These are phyloP conservation scores for Scytalopus superciliaris DNA, from an alignment of 2,113 vertebrate species.

Conservation along the genomic window DNA sequence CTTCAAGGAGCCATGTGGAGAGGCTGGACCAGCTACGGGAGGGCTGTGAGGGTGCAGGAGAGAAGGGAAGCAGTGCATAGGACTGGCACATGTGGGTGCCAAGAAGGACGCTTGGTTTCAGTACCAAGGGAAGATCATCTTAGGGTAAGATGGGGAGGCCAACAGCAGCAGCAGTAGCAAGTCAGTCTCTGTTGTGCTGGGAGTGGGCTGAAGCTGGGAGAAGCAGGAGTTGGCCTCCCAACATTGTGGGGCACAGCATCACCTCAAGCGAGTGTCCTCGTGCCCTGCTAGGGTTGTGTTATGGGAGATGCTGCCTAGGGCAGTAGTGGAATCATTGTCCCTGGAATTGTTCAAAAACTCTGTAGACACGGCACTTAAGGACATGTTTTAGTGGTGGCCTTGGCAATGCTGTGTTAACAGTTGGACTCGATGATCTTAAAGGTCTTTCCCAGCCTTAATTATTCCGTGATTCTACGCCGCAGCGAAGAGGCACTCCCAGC, in stretches of 20 bases:
- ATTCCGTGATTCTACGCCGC: background rate
- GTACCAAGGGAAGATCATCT: background rate
- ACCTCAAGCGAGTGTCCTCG: fast-evolving
- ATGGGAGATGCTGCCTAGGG: background rate
- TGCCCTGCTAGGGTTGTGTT: fast-evolving
- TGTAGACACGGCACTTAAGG: background rate
- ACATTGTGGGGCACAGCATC: fast-evolving
- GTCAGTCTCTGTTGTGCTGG: background rate
- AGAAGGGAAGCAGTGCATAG: background rate
- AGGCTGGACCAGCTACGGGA: fast-evolving
- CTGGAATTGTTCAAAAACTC: background rate
- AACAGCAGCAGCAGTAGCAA: background rate
- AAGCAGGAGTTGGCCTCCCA: background rate
- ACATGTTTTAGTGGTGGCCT: background rate
- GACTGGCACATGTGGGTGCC: fast-evolving
- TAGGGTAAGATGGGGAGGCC: background rate
- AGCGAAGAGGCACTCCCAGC: background rate
- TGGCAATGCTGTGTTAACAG: background rate
- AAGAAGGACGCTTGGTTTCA: background rate
- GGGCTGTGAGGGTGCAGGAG: background rate
- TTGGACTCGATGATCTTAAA: background rate
- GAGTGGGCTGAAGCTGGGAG: background rate
- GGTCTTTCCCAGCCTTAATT: background rate
- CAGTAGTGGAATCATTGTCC: background rate
- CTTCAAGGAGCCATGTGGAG: background rate